phyloP scores from a whole-genome alignment of 2,888 invertebrate species.

The Serrognathus titanus region DNA sequence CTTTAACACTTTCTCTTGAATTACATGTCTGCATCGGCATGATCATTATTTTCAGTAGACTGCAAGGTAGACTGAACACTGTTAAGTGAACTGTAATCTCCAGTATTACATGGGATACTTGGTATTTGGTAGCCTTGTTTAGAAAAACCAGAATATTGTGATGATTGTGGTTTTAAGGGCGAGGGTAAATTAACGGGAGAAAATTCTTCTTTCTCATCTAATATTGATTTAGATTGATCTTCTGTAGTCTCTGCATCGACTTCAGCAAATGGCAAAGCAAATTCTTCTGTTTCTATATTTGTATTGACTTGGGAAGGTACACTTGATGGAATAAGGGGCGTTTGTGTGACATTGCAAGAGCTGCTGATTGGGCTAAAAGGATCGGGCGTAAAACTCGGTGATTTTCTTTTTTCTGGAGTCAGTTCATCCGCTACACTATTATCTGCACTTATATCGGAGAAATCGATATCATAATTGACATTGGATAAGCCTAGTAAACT shows the following conservation, averaged over 20 bases:
- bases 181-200: conserved; percentile 13
- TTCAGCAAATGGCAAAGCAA: conserved; percentile 11
- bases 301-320: background rate
- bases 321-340: conserved; percentile 40
- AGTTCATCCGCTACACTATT: conserved; percentile 63
- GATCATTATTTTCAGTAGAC: background rate
- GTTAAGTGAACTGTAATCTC: conserved; percentile 48
- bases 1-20: conserved; percentile 18
- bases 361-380: conserved; percentile 56
- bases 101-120: conserved; percentile 63
- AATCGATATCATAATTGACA: conserved; percentile 73
- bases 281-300: conserved; percentile 10
- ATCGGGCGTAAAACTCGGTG: conserved; percentile 46
- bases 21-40: conserved; percentile 2
- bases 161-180: conserved; percentile 23
- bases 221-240: conserved; percentile 1
- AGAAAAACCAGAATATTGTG: conserved; percentile 61
- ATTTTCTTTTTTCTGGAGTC: conserved; percentile 42
- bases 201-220: conserved; percentile 9
- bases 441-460: conserved; percentile 71
- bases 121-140: conserved; percentile 60
- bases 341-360: conserved; percentile 39
- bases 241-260: background rate
- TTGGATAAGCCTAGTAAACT: conserved; percentile 62
- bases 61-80: background rate